Evolutionary conservation across 1,140 invertebrate species (phyloP).

Genomic region (Arion vulgaris): DNA sequence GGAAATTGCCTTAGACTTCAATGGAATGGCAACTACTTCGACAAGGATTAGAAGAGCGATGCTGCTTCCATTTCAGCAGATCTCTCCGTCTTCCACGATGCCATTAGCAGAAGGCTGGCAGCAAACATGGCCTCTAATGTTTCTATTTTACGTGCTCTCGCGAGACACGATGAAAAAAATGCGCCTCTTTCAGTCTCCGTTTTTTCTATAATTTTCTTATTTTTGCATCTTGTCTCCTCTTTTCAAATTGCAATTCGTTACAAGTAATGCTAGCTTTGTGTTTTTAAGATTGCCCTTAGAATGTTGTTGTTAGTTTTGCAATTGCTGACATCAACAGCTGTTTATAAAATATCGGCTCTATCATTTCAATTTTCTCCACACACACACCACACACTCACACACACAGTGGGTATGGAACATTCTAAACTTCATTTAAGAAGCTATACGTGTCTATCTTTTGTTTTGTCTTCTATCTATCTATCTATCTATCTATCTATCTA

Average conservation of each 20-base stretch:
- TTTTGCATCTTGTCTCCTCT: neutral
- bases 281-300: neutral
- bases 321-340: no score
- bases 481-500: no score
- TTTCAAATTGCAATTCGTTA: neutral
- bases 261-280: neutral
- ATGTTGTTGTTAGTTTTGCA: no score
- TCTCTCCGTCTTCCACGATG: constrained; percentile 10
- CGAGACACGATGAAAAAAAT: neutral
- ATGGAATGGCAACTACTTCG: constrained; percentile 3
- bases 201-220: neutral
- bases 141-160: neutral
- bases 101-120: constrained; percentile 15
- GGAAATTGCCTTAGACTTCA: constrained; percentile 37
- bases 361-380: no score
- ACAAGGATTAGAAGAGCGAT: constrained; percentile 13
- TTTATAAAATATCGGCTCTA: no score
- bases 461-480: no score
- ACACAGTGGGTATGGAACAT: no score
- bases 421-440: no score
- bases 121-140: constrained; percentile 17
- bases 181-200: neutral
- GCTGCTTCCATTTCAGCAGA: constrained; percentile 31
- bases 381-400: no score
- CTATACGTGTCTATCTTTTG: no score